These are phyloP conservation scores for Branchellion lobata DNA, from an alignment of 2,888 invertebrate species.

Conservation along the genomic window DNA sequence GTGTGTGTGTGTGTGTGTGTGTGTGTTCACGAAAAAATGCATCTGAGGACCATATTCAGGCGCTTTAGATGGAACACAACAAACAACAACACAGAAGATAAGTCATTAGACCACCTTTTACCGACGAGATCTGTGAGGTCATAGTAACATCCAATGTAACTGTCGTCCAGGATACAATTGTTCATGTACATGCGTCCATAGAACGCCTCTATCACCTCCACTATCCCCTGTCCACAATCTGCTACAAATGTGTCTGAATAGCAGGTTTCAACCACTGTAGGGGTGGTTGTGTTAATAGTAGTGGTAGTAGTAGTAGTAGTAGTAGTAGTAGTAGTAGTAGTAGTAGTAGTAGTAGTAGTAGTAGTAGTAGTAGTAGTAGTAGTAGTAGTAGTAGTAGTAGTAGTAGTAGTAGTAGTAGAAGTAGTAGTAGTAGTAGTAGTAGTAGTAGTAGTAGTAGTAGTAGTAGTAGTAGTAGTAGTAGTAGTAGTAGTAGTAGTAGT, in stretches of 20 bases:
- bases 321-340: conserved; percentile 47
- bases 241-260: conserved; percentile 28
- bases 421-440: conserved; percentile 49
- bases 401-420: conserved; percentile 47
- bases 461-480: conserved; percentile 40
- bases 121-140: no score
- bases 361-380: conserved; percentile 48
- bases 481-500: conserved; percentile 21
- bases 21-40: no score
- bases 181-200: no score
- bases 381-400: conserved; percentile 45
- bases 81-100: no score
- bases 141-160: no score
- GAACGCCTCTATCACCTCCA: no score
- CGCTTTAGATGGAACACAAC: no score
- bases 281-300: conserved; percentile 24
- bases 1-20: no score
- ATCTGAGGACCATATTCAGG: no score
- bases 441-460: conserved; percentile 49
- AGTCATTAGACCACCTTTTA: no score
- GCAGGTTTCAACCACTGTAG: conserved; percentile 42
- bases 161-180: no score
- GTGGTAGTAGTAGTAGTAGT: conserved; percentile 42
- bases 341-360: conserved; percentile 48
- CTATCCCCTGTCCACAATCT: no score